Conservation (phyloP, 2,888 invertebrate species). For the Thecophora atra region DNA sequence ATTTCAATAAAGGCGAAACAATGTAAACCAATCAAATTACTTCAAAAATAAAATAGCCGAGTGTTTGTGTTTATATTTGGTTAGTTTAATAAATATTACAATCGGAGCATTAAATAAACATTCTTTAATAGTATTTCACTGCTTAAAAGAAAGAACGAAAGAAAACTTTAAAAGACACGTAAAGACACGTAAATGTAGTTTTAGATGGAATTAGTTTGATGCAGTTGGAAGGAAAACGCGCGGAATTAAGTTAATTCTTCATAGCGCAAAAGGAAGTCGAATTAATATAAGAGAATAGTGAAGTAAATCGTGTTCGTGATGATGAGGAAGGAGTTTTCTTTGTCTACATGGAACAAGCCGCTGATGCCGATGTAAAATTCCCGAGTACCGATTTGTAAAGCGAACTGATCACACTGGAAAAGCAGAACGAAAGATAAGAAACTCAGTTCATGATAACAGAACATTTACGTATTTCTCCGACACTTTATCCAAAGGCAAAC, state of each 20-base stretch:
- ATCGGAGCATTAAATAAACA: neutral
- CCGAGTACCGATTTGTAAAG: neutral
- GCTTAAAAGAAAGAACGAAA: too few relatives aligned
- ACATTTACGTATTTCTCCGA: neutral
- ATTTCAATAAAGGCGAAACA: conserved; percentile 21
- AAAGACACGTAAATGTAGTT: too few relatives aligned
- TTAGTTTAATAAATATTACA: neutral
- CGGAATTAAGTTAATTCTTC: too few relatives aligned
- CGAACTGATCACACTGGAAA: conserved; percentile 7
- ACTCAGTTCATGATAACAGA: neutral
- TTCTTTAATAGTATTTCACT: neutral
- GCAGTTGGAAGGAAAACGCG: too few relatives aligned
- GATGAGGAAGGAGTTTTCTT: neutral
- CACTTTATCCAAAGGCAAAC: neutral
- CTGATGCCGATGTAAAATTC: conserved; percentile 7
- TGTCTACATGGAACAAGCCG: neutral
- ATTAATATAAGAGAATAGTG: conserved; percentile 8
- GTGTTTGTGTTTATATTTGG: neutral
- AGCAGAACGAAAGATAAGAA: neutral
- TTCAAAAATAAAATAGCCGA: conserved; percentile 4
- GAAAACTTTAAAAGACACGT: too few relatives aligned
- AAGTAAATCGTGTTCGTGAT: neutral
- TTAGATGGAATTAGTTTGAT: too few relatives aligned
- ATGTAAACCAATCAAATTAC: neutral
- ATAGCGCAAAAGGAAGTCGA: neutral